Evolutionary conservation across 2,113 vertebrate genomes (phyloP), one percentile per base, ranked within the genome.

Genomic region (Oenanthe melanoleuca): DNA sequence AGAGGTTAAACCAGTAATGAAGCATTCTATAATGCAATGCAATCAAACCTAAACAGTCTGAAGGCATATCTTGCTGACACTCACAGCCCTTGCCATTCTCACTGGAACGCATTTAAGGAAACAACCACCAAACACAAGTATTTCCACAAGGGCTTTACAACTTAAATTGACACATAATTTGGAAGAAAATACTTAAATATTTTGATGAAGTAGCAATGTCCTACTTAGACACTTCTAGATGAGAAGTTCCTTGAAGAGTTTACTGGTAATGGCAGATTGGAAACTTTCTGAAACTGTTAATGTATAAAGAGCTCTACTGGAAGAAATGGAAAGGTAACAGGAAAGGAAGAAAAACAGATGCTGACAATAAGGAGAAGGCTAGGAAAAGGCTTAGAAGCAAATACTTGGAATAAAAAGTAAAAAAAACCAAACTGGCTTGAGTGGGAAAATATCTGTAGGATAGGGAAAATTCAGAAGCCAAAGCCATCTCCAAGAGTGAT

Each of bases 1-100:
- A 96, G 98, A 98, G 97, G 94, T 97, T 96, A 94, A 96, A 93
- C 96, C 87, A 95, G 97, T 97, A 97, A 98, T 95, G 97, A 98
- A 97, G 97, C 95, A 90, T 97, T 97, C 92, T 93, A 96, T 96
- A 97, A 98, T 96, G 96, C 95, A 98, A 93, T 86, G 88, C 91
- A 96, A 96, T 97, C 97, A 97, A 97, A 96, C 91, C 96, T 95
- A 94, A 97, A 97, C 93, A 94, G 75, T 97, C 93, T 95, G 92
- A 96, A 96, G 93, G 95, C 83, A 87, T 96, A 87, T 89, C 95
- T 80, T 89, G 91, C 93, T 37, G 28, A 92, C 67, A 56, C 65
- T 89, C 63, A 23, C 64, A 96, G 88, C 70, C 64, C 67, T 57
- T 20, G 47, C 69, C 94, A 77, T 95, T 92, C 93, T 82, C 66